Evolutionary conservation across 2,888 invertebrate genomes (phyloP).

Genomic region (Rhamphomyia laevipes): DNA sequence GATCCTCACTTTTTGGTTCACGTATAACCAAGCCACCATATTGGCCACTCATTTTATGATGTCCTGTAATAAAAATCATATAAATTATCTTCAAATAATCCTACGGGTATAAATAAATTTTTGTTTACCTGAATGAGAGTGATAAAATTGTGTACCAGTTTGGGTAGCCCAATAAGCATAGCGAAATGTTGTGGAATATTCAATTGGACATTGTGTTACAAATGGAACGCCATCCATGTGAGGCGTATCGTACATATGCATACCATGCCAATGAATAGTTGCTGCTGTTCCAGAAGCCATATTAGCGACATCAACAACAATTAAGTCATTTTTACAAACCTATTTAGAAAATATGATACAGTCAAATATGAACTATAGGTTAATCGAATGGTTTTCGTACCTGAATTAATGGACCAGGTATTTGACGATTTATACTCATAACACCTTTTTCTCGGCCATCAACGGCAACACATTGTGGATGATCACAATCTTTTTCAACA

Average conservation of each 20-base stretch:
- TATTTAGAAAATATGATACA: slow-evolving; percentile 31
- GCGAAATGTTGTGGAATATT: slow-evolving; percentile 51
- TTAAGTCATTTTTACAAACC: slow-evolving; percentile 69
- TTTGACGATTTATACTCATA: slow-evolving; percentile 38
- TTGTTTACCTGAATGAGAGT: slow-evolving; percentile 44
- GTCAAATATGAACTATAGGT: no score
- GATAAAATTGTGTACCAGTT: slow-evolving; percentile 72
- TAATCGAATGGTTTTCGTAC: slow-evolving; percentile 20
- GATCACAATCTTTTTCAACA: slow-evolving; percentile 31
- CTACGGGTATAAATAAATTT: no score
- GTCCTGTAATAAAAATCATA: slow-evolving; percentile 37
- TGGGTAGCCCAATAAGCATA: slow-evolving; percentile 59
- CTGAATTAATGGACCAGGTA: slow-evolving; percentile 41
- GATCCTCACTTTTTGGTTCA: slow-evolving; percentile 46
- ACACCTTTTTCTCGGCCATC: slow-evolving; percentile 38
- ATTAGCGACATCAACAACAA: slow-evolving; percentile 70
- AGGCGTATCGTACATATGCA: slow-evolving; percentile 60
- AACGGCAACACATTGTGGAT: slow-evolving; percentile 39
- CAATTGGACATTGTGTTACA: slow-evolving; percentile 71
- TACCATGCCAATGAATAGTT: slow-evolving; percentile 82
- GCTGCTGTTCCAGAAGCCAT: slow-evolving; percentile 61
- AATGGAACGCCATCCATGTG: slow-evolving; percentile 79
- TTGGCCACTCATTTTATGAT: slow-evolving; percentile 67
- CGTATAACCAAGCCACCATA: slow-evolving; percentile 65
- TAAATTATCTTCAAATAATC: no score